Evolutionary conservation across 1,140 invertebrate species (phyloP), one percentile per base, ranked within the genome.

Genomic region (Ephestia elutella): DNA sequence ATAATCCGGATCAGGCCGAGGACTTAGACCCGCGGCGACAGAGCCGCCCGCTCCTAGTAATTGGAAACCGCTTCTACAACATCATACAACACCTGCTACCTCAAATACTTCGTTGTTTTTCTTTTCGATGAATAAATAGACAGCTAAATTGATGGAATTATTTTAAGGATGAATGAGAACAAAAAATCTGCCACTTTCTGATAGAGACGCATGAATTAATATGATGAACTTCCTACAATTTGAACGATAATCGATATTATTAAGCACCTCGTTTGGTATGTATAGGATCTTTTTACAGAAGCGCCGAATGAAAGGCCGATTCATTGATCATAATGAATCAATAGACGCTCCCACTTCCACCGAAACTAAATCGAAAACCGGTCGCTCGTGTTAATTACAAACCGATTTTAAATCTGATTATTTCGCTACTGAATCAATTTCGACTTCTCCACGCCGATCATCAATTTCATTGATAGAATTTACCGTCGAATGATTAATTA

Each of bases 241-340:
- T 75, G 58, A 60, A 51, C 18, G 56, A 68, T 70, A 72, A 75
- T 70, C 62, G 65, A 65, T 57, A 66, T 65, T 65, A 75, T 75
- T 73, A 71, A 60, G 56, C 44, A 38, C 54, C 54, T 53, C 54
- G 57, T 65, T 70, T 63, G 21, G 51, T 59, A 59, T 59, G 60
- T 54, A 54, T 56, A 56, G 35, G 25, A 35, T 59, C 54, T 62
- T 60, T 66, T 61, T 61, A 65, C 50, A 54, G 48, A 59, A 38
- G 49, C 50, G 49, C 20, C 61, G 62, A 73, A 83, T 78, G 75
- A 87, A 85, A 80, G 73, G 62, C 72, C 75, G 73, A 84, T 84
- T 87, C 82, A 87, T 87, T 83, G 73, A 80, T 83, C 73, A 78
- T 86, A 86, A 86, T 78, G 76, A 83, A 70, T 78, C 63, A 66